Evolutionary conservation across 2,113 vertebrate genomes (phyloP), one percentile per base, ranked within the genome.

Genomic region (Petaurus breviceps): DNA sequence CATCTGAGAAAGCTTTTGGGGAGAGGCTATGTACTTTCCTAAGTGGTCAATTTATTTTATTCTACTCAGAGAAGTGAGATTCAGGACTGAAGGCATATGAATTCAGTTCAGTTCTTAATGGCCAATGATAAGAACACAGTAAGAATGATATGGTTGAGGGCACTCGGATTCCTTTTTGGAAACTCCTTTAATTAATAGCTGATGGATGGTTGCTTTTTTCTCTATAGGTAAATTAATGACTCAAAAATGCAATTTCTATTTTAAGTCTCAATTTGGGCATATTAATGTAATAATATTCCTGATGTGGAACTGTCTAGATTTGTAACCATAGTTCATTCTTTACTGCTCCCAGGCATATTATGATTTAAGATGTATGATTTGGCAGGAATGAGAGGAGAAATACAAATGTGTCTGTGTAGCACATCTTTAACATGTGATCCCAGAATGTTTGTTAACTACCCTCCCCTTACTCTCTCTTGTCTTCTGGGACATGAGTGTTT

Each of bases 1-100:
- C 5, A 51, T 50, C 24, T 89, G 53, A 26, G 50, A n/a, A 50
- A 5, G 49, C 92, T 52, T 95, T 52, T 92, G 25, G 90, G 94
- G 96, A 97, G 95, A 97, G 95, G 54, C 12, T 51, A 14, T 90
- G 24, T 31, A 50, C 28, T 47, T 84, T 49, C 47, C 47, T 90
- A 90, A 90, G 25, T 43, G n/a, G 43, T 84, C 61, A 53, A 16
- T 12, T 0, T 51, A 12, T 16, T 93, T 89, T 0, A 52, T 92
- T 89, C 11, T 37, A 4, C 0, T 46, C 92, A 94, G 95, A 37
- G 46, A 91, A 91, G 19, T 0, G 0, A 90, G 0, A 14, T n/a
- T 11, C 91, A 94, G 91, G 49, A 77, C 23, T 92, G 53, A 90
- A 89, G 3, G 1, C 22, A 95, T 91, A 95, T 0, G 0, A 93